Conservation (phyloP, 2,888 invertebrate genomes). For the Deladenus siricidicola region DNA sequence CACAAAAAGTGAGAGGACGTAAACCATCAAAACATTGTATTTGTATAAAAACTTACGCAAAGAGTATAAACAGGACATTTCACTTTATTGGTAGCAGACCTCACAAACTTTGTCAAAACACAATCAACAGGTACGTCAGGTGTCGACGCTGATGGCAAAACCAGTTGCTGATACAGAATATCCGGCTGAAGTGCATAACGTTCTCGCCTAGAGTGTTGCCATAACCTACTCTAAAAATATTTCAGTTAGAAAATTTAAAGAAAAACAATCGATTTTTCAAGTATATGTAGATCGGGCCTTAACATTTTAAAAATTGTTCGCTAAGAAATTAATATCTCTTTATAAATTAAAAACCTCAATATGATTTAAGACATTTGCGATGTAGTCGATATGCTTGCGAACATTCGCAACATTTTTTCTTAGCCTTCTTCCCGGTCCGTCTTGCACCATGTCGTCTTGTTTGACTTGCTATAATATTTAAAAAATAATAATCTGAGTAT, state of each 20-base stretch:
- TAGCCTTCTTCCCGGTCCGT: constrained; percentile 47
- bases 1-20: no score
- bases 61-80: constrained; percentile 97
- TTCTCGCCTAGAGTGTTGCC: constrained; percentile 88
- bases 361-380: constrained; percentile 47
- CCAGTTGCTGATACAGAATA: constrained; percentile 68
- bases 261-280: no score
- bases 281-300: no score
- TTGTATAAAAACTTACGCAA: constrained; percentile 65
- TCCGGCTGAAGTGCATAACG: constrained; percentile 84
- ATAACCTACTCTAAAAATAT: constrained; percentile 73
- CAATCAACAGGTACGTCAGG: constrained; percentile 92
- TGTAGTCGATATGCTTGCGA: constrained; percentile 49
- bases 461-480: constrained; percentile 3
- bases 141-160: constrained; percentile 86
- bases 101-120: constrained; percentile 78
- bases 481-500: background rate
- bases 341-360: constrained; percentile 29
- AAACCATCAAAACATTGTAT: no score
- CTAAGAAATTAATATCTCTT: background rate
- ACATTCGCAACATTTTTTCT: constrained; percentile 53
- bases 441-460: constrained; percentile 18
- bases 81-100: constrained; percentile 99
- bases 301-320: background rate
- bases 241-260: no score